These are phyloP conservation scores for Orchesellides sinensis DNA, from an alignment of 2,888 invertebrate species.

Conservation along the genomic window DNA sequence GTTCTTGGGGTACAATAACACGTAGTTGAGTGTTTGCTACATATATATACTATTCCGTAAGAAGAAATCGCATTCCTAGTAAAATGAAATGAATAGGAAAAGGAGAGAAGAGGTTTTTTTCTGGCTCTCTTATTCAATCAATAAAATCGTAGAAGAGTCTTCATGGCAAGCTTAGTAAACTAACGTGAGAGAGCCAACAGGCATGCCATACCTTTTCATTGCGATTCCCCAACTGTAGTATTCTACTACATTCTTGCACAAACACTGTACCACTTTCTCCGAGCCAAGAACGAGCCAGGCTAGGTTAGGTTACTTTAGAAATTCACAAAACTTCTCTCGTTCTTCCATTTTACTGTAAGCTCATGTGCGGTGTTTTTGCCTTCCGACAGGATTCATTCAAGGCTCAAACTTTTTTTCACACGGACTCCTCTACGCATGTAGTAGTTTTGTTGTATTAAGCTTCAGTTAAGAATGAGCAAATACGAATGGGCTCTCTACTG, in stretches of 20 bases:
- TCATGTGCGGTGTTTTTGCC: neutral
- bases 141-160: constrained; percentile 41
- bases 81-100: neutral
- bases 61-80: neutral
- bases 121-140: constrained; percentile 46
- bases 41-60: neutral
- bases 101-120: constrained; percentile 25
- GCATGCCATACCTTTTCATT: constrained; percentile 33
- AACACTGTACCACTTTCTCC: neutral
- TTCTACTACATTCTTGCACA: neutral
- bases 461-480: neutral
- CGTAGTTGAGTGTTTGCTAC: constrained; percentile 11
- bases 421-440: neutral
- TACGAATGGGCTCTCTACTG: neutral
- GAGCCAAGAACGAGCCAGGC: neutral
- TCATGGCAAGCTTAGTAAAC: constrained; percentile 17
- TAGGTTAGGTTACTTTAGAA: neutral
- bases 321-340: neutral
- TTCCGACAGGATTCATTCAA: constrained; percentile 4
- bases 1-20: neutral
- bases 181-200: constrained; percentile 46
- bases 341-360: neutral
- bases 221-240: too few relatives aligned
- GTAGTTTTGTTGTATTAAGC: neutral
- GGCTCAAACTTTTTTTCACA: neutral